Conservation (phyloP, 2,797 vertebrate species). For the Cyprinodon diabolis region DNA sequence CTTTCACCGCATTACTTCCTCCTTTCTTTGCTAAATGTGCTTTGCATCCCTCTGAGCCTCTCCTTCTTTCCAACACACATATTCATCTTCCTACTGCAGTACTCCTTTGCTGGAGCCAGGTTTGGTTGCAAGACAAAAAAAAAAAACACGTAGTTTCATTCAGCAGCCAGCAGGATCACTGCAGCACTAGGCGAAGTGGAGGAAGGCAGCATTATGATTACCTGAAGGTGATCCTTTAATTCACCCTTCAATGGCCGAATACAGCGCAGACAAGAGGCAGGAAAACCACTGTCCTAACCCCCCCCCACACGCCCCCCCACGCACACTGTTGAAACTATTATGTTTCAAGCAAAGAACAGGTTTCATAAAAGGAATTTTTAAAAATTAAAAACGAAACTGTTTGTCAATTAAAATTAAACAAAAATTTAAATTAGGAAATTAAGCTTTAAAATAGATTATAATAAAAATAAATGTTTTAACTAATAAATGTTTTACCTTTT, state of each 20-base stretch:
- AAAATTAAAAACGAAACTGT: too few species aligned
- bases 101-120: conserved; percentile 44
- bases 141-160: conserved; percentile 9
- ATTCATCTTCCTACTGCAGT: conserved; percentile 46
- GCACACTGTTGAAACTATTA: not conserved
- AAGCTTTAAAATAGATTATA: too few species aligned
- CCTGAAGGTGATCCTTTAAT: conserved; percentile 63
- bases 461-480: too few species aligned
- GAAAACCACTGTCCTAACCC: not conserved
- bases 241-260: conserved; percentile 46
- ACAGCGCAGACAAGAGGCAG: conserved; percentile 12
- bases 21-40: conserved; percentile 25
- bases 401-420: too few species aligned
- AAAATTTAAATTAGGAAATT: too few species aligned
- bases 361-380: too few species aligned
- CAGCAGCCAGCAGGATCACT: conserved; percentile 31
- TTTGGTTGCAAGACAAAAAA: conserved; percentile 43
- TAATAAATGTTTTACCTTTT: too few species aligned
- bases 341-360: too few species aligned
- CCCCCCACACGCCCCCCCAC: not conserved
- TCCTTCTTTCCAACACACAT: conserved; percentile 1
- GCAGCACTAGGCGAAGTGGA: conserved; percentile 55
- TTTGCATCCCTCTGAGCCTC: conserved; percentile 19
- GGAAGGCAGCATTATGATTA: conserved; percentile 52
- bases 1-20: conserved; percentile 23